Percentiles rank a stretch among this genome's conserved stretches.
Conservation (phyloP, 1,140 invertebrate species). For the Dinoponera quadriceps region DNA sequence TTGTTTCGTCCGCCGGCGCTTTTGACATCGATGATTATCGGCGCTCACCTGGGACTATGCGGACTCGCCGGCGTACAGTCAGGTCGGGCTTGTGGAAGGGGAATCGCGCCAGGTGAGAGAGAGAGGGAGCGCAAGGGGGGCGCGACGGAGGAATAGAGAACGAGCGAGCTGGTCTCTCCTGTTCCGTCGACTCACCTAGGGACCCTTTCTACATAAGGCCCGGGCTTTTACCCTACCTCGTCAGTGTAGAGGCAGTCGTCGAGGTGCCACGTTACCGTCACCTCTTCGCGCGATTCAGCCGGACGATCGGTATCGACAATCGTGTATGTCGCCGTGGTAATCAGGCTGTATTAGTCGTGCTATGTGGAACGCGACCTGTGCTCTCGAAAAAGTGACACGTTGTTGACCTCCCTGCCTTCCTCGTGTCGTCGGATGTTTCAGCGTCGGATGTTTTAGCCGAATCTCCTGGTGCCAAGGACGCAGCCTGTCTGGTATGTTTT, state of each 20-base stretch:
- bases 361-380: constrained; percentile 62
- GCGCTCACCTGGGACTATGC: constrained; percentile 73
- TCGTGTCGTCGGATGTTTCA: not conserved
- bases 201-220: constrained; percentile 84
- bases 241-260: constrained; percentile 80
- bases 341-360: not conserved
- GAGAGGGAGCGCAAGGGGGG: not conserved
- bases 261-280: constrained; percentile 65
- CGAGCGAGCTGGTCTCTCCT: constrained; percentile 67
- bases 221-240: constrained; percentile 73
- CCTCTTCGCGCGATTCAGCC: constrained; percentile 44
- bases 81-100: constrained; percentile 64
- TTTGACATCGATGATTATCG: constrained; percentile 55
- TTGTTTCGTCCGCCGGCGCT: constrained; percentile 36
- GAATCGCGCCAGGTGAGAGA: constrained; percentile 51
- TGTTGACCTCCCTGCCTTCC: not conserved
- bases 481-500: not conserved
- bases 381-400: constrained; percentile 52
- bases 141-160: constrained; percentile 3
- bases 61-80: constrained; percentile 72
- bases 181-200: constrained; percentile 71
- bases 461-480: constrained; percentile 47
- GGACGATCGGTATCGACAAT: constrained; percentile 34
- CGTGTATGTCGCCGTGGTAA: not conserved
- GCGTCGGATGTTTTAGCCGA: constrained; percentile 64